Percentiles rank a stretch among this genome's conserved stretches.
Evolutionary conservation across 2,888 invertebrate genomes (phyloP).

Genomic region (Branchipolynoe longqiensis): DNA sequence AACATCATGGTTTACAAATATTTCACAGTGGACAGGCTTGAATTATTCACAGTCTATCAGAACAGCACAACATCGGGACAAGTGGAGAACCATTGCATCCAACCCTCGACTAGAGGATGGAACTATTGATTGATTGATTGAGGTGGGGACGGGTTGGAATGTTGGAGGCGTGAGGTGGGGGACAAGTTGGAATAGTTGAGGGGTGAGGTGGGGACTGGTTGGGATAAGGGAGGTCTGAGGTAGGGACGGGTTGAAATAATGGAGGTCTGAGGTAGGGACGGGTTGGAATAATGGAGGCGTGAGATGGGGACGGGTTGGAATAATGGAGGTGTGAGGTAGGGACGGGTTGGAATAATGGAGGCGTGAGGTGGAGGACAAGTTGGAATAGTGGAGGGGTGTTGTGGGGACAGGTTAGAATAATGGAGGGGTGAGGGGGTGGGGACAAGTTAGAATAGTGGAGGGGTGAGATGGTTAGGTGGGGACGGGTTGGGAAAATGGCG

Average conservation of each 20-base stretch:
- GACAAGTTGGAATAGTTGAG: neutral
- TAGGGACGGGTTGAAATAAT: too few species aligned
- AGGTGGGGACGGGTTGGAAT: too few species aligned
- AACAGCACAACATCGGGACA: too few species aligned
- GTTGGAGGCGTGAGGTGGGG: neutral
- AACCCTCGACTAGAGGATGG: too few species aligned
- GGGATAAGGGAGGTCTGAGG: neutral
- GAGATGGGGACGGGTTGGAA: neutral
- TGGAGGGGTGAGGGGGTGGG: neutral
- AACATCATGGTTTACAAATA: too few species aligned
- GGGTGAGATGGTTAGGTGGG: neutral
- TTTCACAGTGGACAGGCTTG: too few species aligned
- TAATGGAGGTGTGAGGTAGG: neutral
- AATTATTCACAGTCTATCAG: too few species aligned
- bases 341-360: neutral
- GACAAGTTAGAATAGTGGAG: neutral
- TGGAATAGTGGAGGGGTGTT: neutral
- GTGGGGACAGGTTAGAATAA: neutral
- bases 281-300: neutral
- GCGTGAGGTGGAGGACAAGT: neutral
- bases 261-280: neutral
- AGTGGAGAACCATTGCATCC: too few species aligned
- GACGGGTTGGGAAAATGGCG: neutral
- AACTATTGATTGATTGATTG: too few species aligned
- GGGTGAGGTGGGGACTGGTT: neutral